Percentiles rank a stretch among this genome's conserved stretches.
Evolutionary conservation across 1,140 invertebrate genomes (phyloP).

Genomic region (Ceratosolen solmsi): DNA sequence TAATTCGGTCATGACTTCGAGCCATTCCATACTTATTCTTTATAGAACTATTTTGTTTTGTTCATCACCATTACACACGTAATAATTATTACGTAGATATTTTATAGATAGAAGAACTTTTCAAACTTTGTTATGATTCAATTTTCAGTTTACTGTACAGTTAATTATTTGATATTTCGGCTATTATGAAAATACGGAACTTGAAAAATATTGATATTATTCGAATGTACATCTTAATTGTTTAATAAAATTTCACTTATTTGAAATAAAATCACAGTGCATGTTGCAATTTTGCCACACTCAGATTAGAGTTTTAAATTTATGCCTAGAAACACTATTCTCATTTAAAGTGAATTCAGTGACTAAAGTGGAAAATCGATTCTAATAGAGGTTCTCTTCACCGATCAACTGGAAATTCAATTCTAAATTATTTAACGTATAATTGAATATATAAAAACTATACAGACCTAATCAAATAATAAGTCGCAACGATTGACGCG

Average conservation of each 20-base stretch:
- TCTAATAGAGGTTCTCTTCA: not conserved
- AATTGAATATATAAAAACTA: not conserved
- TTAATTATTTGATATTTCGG: no score
- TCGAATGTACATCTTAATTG: not conserved
- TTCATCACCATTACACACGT: not conserved
- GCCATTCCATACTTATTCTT: not conserved
- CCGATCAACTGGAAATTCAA: not conserved
- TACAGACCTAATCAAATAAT: no score
- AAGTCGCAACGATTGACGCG: no score
- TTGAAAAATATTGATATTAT: no score
- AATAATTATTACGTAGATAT: no score
- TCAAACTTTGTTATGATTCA: no score
- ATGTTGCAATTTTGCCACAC: not conserved
- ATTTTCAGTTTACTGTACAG: no score
- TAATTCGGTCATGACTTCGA: no score
- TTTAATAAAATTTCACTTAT: not conserved
- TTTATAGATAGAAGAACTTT: no score
- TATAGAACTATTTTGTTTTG: not conserved
- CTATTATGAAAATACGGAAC: no score
- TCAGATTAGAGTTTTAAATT: not conserved
- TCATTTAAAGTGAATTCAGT: not conserved
- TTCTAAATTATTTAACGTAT: not conserved
- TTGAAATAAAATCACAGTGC: not conserved
- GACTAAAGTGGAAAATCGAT: not conserved
- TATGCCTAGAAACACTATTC: not conserved